phyloP scores from a whole-genome alignment of 2,797 vertebrate genomes.

The Echeneis naucrates region DNA sequence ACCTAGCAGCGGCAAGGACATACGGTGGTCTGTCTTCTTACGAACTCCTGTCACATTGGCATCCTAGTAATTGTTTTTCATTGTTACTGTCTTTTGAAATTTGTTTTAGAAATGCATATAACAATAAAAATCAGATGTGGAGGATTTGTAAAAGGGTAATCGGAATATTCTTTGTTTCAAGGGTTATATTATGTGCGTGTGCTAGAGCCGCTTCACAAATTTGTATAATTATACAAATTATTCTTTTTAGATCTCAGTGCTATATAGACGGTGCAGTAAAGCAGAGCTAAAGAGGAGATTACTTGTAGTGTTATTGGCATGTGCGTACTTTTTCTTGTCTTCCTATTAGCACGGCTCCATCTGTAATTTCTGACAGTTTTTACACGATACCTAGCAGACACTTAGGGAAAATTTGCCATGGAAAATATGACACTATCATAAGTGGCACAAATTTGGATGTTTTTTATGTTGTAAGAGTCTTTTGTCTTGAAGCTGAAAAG shows the following conservation, averaged over 20 bases:
- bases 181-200: too few species aligned
- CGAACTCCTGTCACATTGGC: neutral
- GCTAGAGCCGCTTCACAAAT: neutral
- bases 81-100: too few species aligned
- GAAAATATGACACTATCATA: slow-evolving; percentile 68
- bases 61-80: neutral
- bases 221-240: neutral
- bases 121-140: too few species aligned
- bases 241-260: neutral
- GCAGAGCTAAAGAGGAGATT: slow-evolving; percentile 3
- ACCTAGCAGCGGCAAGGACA: neutral
- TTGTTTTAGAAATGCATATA: too few species aligned
- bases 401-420: slow-evolving; percentile 53
- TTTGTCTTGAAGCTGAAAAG: slow-evolving; percentile 55
- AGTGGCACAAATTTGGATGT: slow-evolving; percentile 61
- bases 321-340: slow-evolving; percentile 26
- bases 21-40: neutral
- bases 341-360: slow-evolving; percentile 31
- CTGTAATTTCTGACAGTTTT: slow-evolving; percentile 45
- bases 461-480: slow-evolving; percentile 55
- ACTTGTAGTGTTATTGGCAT: slow-evolving; percentile 4
- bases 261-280: neutral
- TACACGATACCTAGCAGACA: slow-evolving; percentile 40
- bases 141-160: too few species aligned
- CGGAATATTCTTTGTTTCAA: too few species aligned